Percentiles rank a stretch among this genome's conserved stretches.
Evolutionary conservation across 2,888 invertebrate genomes (phyloP).

Genomic region (Protophormia terraenovae): DNA sequence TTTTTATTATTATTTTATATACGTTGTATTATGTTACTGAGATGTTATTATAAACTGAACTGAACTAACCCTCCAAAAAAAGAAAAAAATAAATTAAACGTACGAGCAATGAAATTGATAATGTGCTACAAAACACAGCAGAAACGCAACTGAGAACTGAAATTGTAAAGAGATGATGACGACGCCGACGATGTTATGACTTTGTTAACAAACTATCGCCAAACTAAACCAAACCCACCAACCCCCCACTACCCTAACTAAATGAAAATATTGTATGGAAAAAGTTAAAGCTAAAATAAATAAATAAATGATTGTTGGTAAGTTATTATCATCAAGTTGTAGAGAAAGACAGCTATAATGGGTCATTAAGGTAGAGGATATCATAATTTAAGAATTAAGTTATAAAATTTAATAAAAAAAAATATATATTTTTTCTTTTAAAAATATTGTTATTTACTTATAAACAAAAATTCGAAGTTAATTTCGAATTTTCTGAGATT

Average conservation of each 20-base stretch:
- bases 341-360: conserved; percentile 34
- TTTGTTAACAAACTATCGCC: conserved; percentile 48
- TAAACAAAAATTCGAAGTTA: no score
- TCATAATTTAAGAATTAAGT: no score
- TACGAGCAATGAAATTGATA: conserved; percentile 30
- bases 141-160: conserved; percentile 69
- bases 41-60: conserved; percentile 50
- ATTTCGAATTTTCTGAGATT: no score
- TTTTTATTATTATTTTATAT: conserved; percentile 64
- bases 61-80: conserved; percentile 55
- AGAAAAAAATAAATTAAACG: no score
- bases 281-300: conserved; percentile 34
- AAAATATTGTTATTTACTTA: no score
- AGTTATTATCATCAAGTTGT: conserved; percentile 20
- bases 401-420: no score
- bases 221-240: conserved; percentile 36
- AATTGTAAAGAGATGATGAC: conserved; percentile 28
- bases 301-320: not conserved
- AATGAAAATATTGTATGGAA: conserved; percentile 38
- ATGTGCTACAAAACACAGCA: conserved; percentile 66
- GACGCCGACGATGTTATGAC: conserved; percentile 13
- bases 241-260: no score
- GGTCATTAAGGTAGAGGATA: no score
- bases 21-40: conserved; percentile 44
- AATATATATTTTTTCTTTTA: no score